Conservation (phyloP, 2,888 invertebrate genomes). For the Mesorhabditis spiculigera region DNA sequence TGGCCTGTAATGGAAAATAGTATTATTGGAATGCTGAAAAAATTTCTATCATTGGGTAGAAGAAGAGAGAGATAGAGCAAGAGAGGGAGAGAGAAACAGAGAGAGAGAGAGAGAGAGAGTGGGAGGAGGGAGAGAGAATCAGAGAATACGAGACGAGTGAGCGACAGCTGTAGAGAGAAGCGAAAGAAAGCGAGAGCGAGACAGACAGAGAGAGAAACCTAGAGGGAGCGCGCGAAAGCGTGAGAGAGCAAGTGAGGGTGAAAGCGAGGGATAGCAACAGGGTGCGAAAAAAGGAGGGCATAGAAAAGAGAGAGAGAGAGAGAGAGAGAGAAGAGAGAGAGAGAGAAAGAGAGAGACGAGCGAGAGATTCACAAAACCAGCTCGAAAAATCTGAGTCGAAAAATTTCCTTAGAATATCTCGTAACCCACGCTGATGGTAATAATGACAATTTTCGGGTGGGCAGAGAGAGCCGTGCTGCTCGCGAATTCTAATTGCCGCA, state of each 20-base stretch:
- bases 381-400: background rate
- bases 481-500: too few relatives aligned
- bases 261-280: constrained; percentile 10
- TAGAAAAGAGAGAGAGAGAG: too few relatives aligned
- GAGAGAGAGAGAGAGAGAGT: background rate
- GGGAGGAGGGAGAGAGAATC: too few relatives aligned
- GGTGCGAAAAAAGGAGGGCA: too few relatives aligned
- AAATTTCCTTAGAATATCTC: too few relatives aligned
- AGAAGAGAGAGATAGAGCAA: background rate
- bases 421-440: too few relatives aligned
- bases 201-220: constrained; percentile 12
- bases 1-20: constrained; percentile 30
- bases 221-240: constrained; percentile 7
- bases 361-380: background rate
- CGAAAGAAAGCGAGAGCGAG: constrained; percentile 17
- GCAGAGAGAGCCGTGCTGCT: too few relatives aligned
- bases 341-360: background rate
- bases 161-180: constrained; percentile 19
- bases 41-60: background rate
- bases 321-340: too few relatives aligned
- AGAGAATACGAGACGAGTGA: background rate
- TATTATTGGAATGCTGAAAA: background rate
- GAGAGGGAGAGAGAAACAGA: background rate
- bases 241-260: constrained; percentile 9
- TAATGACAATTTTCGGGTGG: too few relatives aligned